Evolutionary conservation across 2,113 vertebrate species (phyloP).

Genomic region (Candoia aspera): DNA sequence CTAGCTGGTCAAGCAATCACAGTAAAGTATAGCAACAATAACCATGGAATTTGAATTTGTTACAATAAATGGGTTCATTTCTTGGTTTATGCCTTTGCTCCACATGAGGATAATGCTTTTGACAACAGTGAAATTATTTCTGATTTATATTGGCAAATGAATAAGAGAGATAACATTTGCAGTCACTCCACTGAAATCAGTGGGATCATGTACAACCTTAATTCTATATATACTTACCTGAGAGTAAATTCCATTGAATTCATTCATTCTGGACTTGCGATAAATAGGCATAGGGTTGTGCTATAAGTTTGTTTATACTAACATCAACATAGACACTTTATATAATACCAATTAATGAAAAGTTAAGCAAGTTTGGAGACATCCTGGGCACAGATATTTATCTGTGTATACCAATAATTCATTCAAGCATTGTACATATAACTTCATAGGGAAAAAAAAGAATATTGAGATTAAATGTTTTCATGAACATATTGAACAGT

Average conservation of each 20-base stretch:
- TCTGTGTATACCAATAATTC: neutral
- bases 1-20: neutral
- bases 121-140: constrained; percentile 4
- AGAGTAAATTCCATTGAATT: neutral
- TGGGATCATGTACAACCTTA: neutral
- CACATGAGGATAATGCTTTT: neutral
- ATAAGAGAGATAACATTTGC: neutral
- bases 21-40: neutral
- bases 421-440: neutral
- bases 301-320: neutral
- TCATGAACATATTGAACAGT: neutral
- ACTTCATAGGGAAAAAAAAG: neutral
- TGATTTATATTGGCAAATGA: neutral
- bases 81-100: neutral
- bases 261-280: neutral
- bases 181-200: neutral
- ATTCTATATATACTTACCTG: neutral
- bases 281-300: neutral
- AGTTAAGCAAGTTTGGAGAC: neutral
- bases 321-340: neutral
- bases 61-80: neutral
- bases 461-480: neutral
- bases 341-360: neutral
- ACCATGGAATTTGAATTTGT: neutral
- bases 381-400: neutral